Percentiles rank a stretch among this genome's conserved stretches.
Conservation (phyloP, 1,140 invertebrate species). For the Ylistrum balloti region DNA sequence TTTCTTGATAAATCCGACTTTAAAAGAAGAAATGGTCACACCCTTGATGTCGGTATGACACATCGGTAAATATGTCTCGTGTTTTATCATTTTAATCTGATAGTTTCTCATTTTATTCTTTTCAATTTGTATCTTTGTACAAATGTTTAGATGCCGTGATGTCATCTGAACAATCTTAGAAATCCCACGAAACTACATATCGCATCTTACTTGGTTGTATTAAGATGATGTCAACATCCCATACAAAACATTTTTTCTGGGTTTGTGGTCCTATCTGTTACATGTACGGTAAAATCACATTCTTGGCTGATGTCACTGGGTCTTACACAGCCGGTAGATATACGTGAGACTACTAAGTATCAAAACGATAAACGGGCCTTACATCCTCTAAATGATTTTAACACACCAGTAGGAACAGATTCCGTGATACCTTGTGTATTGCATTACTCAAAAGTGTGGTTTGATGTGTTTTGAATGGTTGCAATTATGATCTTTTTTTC, state of each 20-base stretch:
- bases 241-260: not conserved
- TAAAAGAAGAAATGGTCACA: not conserved
- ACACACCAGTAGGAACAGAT: too few species aligned
- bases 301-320: not conserved
- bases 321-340: too few species aligned
- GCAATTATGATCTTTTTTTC: too few species aligned
- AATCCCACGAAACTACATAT: not conserved
- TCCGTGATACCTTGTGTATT: too few species aligned
- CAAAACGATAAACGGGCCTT: not conserved
- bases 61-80: constrained; percentile 10
- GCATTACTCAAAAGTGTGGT: too few species aligned
- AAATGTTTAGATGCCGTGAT: constrained; percentile 26
- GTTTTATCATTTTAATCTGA: constrained; percentile 40
- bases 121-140: not conserved
- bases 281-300: not conserved
- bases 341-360: not conserved
- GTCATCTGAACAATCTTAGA: not conserved
- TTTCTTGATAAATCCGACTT: constrained; percentile 3
- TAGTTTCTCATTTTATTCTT: constrained; percentile 30
- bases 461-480: too few species aligned
- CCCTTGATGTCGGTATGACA: not conserved
- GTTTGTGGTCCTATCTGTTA: not conserved
- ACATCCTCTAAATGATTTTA: too few species aligned
- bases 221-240: not conserved
- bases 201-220: not conserved